Conservation (phyloP, 2,113 vertebrate genomes). For the Vulpes vulpes region DNA sequence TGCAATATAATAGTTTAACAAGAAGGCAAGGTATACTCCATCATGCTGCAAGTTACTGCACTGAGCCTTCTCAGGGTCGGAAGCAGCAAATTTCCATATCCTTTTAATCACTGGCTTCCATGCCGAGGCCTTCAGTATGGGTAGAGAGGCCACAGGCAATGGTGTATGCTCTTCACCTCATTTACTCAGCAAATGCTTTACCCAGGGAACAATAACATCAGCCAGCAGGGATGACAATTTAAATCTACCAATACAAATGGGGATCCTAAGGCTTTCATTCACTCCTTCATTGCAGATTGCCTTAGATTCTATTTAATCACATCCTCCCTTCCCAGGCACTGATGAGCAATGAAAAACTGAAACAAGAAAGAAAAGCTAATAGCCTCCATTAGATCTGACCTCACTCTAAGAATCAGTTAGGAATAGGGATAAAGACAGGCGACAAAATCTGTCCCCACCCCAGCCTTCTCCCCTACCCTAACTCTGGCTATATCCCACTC, state of each 20-base stretch:
- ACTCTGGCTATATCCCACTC: background rate
- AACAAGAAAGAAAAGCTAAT: background rate
- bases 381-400: background rate
- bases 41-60: background rate
- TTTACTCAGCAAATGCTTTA: slow-evolving; percentile 56
- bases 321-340: background rate
- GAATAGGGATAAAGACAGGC: background rate
- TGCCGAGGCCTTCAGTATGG: background rate
- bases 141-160: slow-evolving; percentile 36
- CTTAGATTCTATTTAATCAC: slow-evolving; percentile 39
- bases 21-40: background rate
- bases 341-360: background rate
- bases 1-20: slow-evolving; percentile 10
- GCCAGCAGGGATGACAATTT: slow-evolving; percentile 34
- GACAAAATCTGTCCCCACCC: background rate
- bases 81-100: background rate
- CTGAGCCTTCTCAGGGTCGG: background rate
- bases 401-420: background rate
- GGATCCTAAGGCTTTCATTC: slow-evolving; percentile 48
- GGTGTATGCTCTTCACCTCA: slow-evolving; percentile 39
- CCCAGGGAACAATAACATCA: background rate
- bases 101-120: slow-evolving; percentile 52
- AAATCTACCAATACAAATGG: slow-evolving; percentile 40
- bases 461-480: background rate
- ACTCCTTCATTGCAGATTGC: background rate